These are phyloP conservation scores for Charanyca ferruginea DNA, from an alignment of 2,888 invertebrate genomes.

Conservation along the genomic window DNA sequence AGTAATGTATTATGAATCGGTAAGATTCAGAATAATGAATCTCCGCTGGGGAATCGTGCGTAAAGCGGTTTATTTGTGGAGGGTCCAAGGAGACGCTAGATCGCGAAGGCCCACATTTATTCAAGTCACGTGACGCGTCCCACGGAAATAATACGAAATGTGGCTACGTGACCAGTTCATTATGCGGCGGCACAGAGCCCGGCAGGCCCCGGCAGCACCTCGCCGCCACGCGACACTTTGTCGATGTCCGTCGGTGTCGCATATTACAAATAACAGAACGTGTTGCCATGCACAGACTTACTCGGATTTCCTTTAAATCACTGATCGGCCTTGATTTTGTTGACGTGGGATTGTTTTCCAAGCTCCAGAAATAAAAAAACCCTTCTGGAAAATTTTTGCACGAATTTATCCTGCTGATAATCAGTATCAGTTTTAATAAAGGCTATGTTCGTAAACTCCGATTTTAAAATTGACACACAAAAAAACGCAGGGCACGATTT, in stretches of 20 bases:
- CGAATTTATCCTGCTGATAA: neutral
- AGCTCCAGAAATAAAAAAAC: neutral
- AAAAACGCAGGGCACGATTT: slow-evolving; percentile 75
- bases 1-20: slow-evolving; percentile 82
- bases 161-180: slow-evolving; percentile 91
- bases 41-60: slow-evolving; percentile 89
- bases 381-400: neutral
- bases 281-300: slow-evolving; percentile 72
- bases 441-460: slow-evolving; percentile 6
- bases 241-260: slow-evolving; percentile 70
- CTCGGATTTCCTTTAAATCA: slow-evolving; percentile 74
- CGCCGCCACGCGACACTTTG: slow-evolving; percentile 66
- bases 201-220: slow-evolving; percentile 77
- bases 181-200: slow-evolving; percentile 85
- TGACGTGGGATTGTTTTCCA: slow-evolving; percentile 13
- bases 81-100: slow-evolving; percentile 84
- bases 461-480: slow-evolving; percentile 67
- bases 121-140: slow-evolving; percentile 90
- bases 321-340: slow-evolving; percentile 43
- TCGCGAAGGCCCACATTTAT: slow-evolving; percentile 83
- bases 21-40: slow-evolving; percentile 90
- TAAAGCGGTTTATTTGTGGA: slow-evolving; percentile 90
- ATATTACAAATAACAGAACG: slow-evolving; percentile 79
- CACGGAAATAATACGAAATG: slow-evolving; percentile 91
- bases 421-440: neutral